phyloP scores from a whole-genome alignment of 2,113 vertebrate genomes.

The Rhegmatorhina hoffmannsi region DNA sequence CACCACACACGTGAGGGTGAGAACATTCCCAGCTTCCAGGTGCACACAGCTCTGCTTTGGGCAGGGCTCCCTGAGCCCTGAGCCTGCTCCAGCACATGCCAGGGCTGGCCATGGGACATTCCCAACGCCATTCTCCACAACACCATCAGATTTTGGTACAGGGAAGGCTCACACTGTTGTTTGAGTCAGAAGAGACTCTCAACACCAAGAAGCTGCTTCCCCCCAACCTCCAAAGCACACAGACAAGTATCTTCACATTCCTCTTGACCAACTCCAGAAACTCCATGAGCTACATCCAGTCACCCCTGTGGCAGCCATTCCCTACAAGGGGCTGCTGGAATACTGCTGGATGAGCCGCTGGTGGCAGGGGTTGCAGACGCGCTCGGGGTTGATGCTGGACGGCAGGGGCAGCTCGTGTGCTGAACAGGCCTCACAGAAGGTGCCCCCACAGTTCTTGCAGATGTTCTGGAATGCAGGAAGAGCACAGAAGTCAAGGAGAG shows the following conservation, averaged over 20 bases:
- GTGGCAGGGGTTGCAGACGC: conserved; percentile 84
- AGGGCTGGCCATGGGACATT: fast-evolving
- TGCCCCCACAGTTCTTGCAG: conserved; percentile 86
- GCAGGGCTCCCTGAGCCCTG: not conserved
- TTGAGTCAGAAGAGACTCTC: not conserved
- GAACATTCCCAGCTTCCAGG: fast-evolving
- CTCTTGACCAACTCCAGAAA: not conserved
- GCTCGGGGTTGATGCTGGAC: conserved; percentile 88
- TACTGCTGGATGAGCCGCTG: conserved; percentile 84
- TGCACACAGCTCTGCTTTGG: not conserved
- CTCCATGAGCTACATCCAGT: fast-evolving
- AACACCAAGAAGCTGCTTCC: not conserved
- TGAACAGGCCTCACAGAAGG: conserved; percentile 85
- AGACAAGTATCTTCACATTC: not conserved
- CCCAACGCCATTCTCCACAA: not conserved
- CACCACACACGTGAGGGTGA: fast-evolving
- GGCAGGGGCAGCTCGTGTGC: conserved; percentile 86
- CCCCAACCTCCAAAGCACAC: not conserved
- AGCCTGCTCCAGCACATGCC: not conserved
- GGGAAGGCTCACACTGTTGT: not conserved
- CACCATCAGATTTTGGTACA: not conserved
- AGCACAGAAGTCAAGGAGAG: not conserved
- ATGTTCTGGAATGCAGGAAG: conserved; percentile 71
- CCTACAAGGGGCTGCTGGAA: conserved; percentile 81
- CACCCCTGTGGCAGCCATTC: not conserved